These are phyloP conservation scores for Octopus sinensis DNA, from an alignment of 1,140 invertebrate genomes.

Conservation along the genomic window DNA sequence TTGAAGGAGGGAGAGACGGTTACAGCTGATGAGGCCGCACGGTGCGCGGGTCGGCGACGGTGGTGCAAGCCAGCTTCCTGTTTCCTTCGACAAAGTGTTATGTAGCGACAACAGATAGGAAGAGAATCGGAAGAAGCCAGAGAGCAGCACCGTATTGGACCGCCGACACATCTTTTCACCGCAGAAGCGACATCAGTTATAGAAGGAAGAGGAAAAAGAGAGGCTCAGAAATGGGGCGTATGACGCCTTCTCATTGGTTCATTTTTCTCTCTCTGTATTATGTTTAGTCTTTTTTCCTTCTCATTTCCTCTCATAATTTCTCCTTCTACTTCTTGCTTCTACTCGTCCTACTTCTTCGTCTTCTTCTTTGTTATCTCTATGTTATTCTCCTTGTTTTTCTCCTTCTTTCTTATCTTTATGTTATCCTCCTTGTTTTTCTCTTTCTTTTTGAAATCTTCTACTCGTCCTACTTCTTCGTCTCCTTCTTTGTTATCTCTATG, in stretches of 20 bases:
- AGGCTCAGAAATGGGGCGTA: background rate
- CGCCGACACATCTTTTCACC: background rate
- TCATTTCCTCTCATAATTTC: background rate
- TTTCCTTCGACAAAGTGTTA: background rate
- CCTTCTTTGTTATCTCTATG: too few relatives aligned
- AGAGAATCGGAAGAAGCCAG: background rate
- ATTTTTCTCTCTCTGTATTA: background rate
- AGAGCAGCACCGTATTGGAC: background rate
- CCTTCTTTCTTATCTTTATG: background rate
- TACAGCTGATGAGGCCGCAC: too few relatives aligned
- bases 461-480: too few relatives aligned
- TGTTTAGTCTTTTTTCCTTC: background rate
- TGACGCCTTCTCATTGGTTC: background rate
- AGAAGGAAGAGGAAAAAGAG: conserved; percentile 3
- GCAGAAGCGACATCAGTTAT: background rate
- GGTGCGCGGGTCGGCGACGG: too few relatives aligned
- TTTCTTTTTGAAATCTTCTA: too few relatives aligned
- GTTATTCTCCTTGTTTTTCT: background rate
- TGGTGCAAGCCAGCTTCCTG: too few relatives aligned
- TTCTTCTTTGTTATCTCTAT: background rate
- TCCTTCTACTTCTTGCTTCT: background rate
- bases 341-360: background rate
- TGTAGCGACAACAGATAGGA: background rate
- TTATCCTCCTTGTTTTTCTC: background rate
- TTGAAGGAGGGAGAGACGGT: too few relatives aligned